Percentiles rank a stretch among this genome's conserved stretches.
Conservation (phyloP, 1,140 invertebrate species). For the Ylistrum balloti region DNA sequence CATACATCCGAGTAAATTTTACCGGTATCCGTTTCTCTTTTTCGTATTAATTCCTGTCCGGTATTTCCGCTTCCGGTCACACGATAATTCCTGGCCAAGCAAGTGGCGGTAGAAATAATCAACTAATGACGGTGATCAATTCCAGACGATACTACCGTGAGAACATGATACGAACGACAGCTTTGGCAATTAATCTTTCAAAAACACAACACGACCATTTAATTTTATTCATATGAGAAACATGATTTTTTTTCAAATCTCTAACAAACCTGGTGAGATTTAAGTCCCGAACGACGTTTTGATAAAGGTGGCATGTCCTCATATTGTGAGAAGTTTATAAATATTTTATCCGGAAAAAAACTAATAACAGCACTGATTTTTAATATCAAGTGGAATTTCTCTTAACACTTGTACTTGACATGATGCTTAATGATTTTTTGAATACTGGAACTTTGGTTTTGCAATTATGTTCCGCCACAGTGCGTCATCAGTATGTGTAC, state of each 20-base stretch:
- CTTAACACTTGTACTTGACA: not conserved
- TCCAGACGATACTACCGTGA: not conserved
- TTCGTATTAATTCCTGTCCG: slow-evolving; percentile 33
- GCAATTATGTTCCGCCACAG: not conserved
- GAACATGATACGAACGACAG: slow-evolving; percentile 18
- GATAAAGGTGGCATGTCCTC: not conserved
- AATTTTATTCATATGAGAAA: slow-evolving; percentile 24
- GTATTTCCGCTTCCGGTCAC: slow-evolving; percentile 11
- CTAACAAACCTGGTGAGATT: slow-evolving; percentile 4
- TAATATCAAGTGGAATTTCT: slow-evolving; percentile 12
- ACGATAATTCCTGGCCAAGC: not conserved
- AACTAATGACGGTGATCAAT: not conserved
- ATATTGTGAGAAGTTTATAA: slow-evolving; percentile 20
- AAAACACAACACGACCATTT: slow-evolving; percentile 38
- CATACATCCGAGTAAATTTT: slow-evolving; percentile 35
- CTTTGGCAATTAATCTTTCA: slow-evolving; percentile 14
- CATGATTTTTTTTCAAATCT: no score
- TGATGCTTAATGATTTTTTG: slow-evolving; percentile 29
- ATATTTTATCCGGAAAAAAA: slow-evolving; percentile 11
- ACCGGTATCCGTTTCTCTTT: slow-evolving; percentile 37
- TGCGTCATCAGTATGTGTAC: not conserved
- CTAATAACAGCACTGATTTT: slow-evolving; percentile 35
- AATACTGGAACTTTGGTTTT: not conserved
- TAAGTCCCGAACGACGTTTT: not conserved
- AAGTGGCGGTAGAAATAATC: not conserved